These are phyloP conservation scores for human DNA, from an alignment of 2,113 vertebrate species.

Conservation along the genomic window GRCh38 chrX:65511501-65512000, in stretches of 20 bases:
- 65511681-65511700: slow-evolving; percentile 21
- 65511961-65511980: background rate
- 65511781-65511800: background rate
- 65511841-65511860: background rate
- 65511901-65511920: background rate
- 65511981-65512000: background rate
- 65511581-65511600: background rate
- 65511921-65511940: background rate
- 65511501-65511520: background rate
- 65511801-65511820: background rate
- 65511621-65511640: background rate
- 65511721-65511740: background rate
- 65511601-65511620: background rate
- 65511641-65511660: background rate
- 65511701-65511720: background rate
- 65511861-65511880: background rate
- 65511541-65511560: background rate
- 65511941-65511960: background rate
- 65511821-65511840: slow-evolving; percentile 24
- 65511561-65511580: background rate
- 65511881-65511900: background rate
- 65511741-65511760: background rate
- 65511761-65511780: background rate
- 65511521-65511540: background rate
- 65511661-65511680: background rate